These are phyloP conservation scores for Phyllostomus discolor DNA, from an alignment of 2,113 vertebrate species.

Conservation along the genomic window DNA sequence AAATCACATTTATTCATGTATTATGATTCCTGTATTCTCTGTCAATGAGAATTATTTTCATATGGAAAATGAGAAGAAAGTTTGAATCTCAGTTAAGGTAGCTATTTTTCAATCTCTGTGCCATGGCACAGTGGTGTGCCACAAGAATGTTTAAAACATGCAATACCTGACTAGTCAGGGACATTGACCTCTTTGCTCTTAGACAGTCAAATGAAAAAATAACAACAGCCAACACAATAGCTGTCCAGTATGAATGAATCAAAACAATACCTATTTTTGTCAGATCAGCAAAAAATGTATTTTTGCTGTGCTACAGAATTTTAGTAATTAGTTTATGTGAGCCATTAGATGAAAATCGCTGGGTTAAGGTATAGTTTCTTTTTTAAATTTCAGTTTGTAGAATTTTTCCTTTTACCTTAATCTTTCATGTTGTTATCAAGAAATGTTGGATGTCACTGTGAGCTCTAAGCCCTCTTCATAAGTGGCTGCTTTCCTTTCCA, in stretches of 20 bases:
- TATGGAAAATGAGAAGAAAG: neutral
- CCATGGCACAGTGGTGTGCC: neutral
- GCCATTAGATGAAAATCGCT: neutral
- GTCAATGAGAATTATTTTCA: neutral
- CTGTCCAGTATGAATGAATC: neutral
- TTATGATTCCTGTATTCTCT: neutral
- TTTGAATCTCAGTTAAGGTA: neutral
- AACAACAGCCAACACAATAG: neutral
- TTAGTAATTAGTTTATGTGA: neutral
- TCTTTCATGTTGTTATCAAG: neutral
- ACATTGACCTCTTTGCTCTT: neutral
- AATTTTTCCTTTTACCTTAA: neutral
- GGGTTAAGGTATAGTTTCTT: neutral
- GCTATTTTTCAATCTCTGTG: neutral
- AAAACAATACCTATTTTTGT: neutral
- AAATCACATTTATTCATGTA: neutral
- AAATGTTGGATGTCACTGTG: neutral
- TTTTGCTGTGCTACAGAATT: neutral
- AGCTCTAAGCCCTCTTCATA: neutral
- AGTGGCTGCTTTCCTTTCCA: neutral
- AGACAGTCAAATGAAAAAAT: neutral
- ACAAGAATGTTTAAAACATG: neutral
- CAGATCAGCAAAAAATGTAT: neutral
- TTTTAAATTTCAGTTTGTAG: neutral
- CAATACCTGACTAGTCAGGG: neutral